These are phyloP conservation scores for Mola mola DNA, from an alignment of 2,113 vertebrate genomes.

Conservation along the genomic window DNA sequence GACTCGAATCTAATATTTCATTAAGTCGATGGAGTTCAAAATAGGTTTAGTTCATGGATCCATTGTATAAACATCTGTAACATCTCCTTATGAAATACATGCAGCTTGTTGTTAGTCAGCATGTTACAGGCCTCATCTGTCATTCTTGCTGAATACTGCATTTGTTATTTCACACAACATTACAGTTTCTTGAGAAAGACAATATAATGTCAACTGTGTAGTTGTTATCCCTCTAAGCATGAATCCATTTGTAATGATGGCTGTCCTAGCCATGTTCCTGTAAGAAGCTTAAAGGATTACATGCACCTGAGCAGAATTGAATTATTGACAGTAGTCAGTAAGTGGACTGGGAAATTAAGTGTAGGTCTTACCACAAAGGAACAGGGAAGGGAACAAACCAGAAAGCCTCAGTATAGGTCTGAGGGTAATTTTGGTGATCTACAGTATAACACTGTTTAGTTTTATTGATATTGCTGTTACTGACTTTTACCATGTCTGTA, in stretches of 20 bases:
- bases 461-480: not conserved
- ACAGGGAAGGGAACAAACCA: not conserved
- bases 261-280: not conserved
- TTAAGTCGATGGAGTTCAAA: no score
- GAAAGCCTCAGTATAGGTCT: not conserved
- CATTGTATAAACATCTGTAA: no score
- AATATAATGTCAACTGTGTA: not conserved
- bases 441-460: not conserved
- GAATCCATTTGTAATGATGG: conserved; percentile 6
- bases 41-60: no score
- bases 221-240: not conserved
- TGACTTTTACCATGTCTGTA: conserved; percentile 12
- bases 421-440: not conserved
- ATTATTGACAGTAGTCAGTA: not conserved
- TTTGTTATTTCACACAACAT: not conserved
- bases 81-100: no score
- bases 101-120: no score
- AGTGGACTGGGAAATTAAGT: not conserved
- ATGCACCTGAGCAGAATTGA: conserved; percentile 1
- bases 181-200: not conserved
- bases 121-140: no score
- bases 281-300: conserved; percentile 7
- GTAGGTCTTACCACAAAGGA: not conserved
- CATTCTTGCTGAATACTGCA: no score
- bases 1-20: no score